phyloP scores from a whole-genome alignment of 2,113 vertebrate genomes.

The Rhinopomastus cyanomelas region DNA sequence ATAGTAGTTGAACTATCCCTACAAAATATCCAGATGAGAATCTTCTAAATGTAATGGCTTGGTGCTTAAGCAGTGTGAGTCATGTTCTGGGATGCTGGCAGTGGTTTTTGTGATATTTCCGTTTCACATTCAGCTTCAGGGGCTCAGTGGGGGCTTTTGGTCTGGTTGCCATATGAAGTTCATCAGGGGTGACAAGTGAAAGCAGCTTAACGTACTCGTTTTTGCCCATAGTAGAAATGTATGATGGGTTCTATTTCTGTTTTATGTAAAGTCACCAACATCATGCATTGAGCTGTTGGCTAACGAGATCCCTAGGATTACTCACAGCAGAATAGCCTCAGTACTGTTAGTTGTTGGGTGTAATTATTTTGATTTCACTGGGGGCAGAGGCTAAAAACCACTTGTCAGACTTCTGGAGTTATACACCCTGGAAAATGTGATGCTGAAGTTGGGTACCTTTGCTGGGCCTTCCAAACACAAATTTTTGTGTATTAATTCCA shows the following conservation, averaged over 20 bases:
- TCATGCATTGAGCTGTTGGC: background rate
- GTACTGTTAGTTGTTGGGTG: background rate
- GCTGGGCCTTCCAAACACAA: background rate
- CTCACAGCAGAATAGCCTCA: background rate
- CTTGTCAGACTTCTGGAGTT: background rate
- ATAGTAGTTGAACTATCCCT: background rate
- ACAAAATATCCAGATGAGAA: background rate
- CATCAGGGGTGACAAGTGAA: conserved; percentile 49
- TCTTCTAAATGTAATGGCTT: conserved; percentile 12
- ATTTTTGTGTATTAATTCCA: background rate
- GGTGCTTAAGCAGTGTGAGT: conserved; percentile 26
- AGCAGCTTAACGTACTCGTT: conserved; percentile 45
- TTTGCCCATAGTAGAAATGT: conserved; percentile 22
- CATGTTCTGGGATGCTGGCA: conserved; percentile 57
- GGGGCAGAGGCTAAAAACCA: background rate
- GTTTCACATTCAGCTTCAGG: conserved; percentile 45
- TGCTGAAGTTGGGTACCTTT: background rate
- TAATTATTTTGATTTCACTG: background rate
- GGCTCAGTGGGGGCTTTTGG: conserved; percentile 43
- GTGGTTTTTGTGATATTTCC: conserved; percentile 30
- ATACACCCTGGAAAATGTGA: background rate
- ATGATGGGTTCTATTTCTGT: conserved; percentile 12
- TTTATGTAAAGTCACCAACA: conserved; percentile 27
- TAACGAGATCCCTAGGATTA: background rate
- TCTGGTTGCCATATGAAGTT: conserved; percentile 62